A percentile compares a stretch with the other conserved stretches of the same genome.
Conservation (phyloP, 2,113 vertebrate genomes). For the Seriola aureovittata region DNA sequence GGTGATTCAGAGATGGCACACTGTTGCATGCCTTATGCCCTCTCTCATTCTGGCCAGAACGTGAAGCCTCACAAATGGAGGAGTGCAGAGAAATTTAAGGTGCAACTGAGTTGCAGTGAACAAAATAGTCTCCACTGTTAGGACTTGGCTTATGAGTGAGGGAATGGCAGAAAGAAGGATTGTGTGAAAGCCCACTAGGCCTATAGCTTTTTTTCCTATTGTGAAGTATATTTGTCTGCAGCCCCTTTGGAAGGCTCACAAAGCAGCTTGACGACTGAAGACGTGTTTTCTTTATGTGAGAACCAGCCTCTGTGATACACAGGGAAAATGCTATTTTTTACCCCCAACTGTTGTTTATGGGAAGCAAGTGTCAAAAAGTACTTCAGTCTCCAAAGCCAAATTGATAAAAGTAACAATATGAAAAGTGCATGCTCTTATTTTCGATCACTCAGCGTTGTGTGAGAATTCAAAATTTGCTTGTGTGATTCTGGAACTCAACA, state of each 20-base stretch:
- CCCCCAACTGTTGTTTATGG: slow-evolving; percentile 70
- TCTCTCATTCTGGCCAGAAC: slow-evolving; percentile 48
- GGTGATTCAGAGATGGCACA: slow-evolving; percentile 64
- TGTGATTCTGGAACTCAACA: slow-evolving; percentile 59
- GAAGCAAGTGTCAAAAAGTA: slow-evolving; percentile 67
- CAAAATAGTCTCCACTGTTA: slow-evolving; percentile 34
- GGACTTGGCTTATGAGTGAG: slow-evolving; percentile 28
- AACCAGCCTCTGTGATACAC: slow-evolving; percentile 47
- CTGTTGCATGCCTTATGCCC: slow-evolving; percentile 55
- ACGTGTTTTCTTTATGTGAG: slow-evolving; percentile 65
- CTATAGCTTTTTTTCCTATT: slow-evolving; percentile 1
- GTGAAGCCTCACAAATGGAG: slow-evolving; percentile 23
- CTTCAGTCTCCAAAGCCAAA: slow-evolving; percentile 58
- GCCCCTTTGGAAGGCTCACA: slow-evolving; percentile 56
- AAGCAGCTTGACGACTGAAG: slow-evolving; percentile 60
- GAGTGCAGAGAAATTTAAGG: slow-evolving; percentile 14
- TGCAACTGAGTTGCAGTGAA: slow-evolving; percentile 21
- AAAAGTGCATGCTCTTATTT: slow-evolving; percentile 63
- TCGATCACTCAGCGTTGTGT: slow-evolving; percentile 41
- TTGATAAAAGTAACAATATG: slow-evolving; percentile 67
- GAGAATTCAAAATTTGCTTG: slow-evolving; percentile 60
- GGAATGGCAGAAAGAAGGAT: slow-evolving; percentile 25
- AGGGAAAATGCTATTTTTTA: slow-evolving; percentile 55
- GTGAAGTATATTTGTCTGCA: slow-evolving; percentile 64
- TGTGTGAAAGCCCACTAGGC: slow-evolving; percentile 14